Conservation (phyloP, 2,888 invertebrate genomes). For the Cosmopolites sordidus region DNA sequence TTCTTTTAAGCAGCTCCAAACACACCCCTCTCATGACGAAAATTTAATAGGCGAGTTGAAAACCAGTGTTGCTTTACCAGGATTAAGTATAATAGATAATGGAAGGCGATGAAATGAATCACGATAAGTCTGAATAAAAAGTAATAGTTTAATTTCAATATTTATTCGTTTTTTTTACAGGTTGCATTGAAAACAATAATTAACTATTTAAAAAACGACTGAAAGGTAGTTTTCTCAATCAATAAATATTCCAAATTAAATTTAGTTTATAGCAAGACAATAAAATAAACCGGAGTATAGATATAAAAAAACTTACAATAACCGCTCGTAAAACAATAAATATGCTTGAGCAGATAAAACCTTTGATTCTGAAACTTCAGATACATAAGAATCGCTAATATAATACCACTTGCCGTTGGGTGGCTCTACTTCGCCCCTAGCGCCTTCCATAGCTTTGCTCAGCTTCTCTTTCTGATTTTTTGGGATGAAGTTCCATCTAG, state of each 20-base stretch:
- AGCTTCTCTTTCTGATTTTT: conserved; percentile 39
- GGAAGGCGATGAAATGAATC: too few relatives aligned
- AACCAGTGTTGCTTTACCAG: too few relatives aligned
- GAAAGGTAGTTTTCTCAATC: neutral
- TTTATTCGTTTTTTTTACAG: too few relatives aligned
- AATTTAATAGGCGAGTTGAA: too few relatives aligned
- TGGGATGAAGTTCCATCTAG: conserved; percentile 70
- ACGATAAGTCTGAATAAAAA: too few relatives aligned
- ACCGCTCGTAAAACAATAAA: conserved; percentile 92
- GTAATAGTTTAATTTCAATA: too few relatives aligned
- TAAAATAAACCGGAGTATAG: too few relatives aligned
- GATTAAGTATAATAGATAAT: too few relatives aligned
- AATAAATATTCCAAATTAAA: too few relatives aligned
- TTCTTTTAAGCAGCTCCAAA: too few relatives aligned
- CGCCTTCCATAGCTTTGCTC: conserved; percentile 30
- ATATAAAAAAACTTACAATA: conserved; percentile 56
- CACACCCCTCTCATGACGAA: too few relatives aligned
- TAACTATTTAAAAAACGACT: neutral
- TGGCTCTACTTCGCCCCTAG: conserved; percentile 48
- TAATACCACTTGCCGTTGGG: conserved; percentile 86
- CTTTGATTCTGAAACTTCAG: conserved; percentile 71
- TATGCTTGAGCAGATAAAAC: conserved; percentile 89
- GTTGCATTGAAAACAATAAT: neutral
- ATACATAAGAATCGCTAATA: conserved; percentile 86
- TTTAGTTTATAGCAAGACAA: too few relatives aligned